Evolutionary conservation across 2,797 vertebrate genomes (phyloP), one percentile per base, ranked within the genome.

Genomic region (Pseudocheirus occidentalis): DNA sequence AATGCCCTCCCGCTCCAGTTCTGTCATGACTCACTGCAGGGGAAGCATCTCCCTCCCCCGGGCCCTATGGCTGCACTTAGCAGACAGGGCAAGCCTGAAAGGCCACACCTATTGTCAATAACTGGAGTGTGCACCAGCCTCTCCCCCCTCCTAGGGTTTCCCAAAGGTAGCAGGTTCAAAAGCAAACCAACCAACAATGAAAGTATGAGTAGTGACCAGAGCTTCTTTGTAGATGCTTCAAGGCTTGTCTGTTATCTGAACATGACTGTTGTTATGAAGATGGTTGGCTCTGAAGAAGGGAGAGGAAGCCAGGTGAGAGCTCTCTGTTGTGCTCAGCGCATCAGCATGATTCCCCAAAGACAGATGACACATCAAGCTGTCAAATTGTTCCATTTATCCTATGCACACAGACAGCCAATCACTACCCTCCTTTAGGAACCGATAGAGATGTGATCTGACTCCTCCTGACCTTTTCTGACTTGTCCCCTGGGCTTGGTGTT

Each of bases 1-100:
- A 53, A 89, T 97, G 93, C 58, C 58, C 81, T 54, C 50, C 58
- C 59, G 81, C 90, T 92, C 92, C 92, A n/a, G 94, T 34, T 89
- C 18, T 95, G 55, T 95, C 92, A 91, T 59, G 96, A 18, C n/a
- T 53, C 57, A 24, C 6, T 0, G n/a, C 34, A 66, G 54, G 53
- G 73, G 53, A 0, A 62, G 73, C 29, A 53, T 34, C 6, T 50
- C 55, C 58, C 53, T 90, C 57, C 40, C 10, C 21, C 3, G 50
- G 31, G 46, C 27, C 16, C 56, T 62, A 57, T 81, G 11, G 40
- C 9, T 40, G 50, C 40, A 87, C 73, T 87, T 27, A 50, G 24
- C 27, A 27, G 73, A 7, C 40, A 46, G 73, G 73, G 21, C n/a
- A 27, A 27, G 21, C 27, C 40, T 11, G 9, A 46, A 87, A 87